Evolutionary conservation across 2,113 vertebrate species (phyloP).

Genomic region (Sprattus sprattus): DNA sequence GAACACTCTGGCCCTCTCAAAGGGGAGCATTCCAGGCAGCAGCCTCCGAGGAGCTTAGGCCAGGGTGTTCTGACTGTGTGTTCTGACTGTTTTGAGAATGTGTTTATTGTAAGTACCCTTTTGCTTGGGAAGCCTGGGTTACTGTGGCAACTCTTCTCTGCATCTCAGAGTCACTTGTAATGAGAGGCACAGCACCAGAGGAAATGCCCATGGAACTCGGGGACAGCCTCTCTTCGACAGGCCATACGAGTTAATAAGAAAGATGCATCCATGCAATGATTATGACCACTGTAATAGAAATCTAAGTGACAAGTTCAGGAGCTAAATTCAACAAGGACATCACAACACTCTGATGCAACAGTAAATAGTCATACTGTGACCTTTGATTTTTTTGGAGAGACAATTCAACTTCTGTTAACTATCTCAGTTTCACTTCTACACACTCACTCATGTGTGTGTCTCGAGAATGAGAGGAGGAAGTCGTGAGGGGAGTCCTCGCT

Average conservation of each 20-base stretch:
- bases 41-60: not conserved
- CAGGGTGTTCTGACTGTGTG: not conserved
- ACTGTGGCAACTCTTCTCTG: too few species aligned
- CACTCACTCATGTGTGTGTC: constrained; percentile 52
- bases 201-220: not conserved
- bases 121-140: not conserved
- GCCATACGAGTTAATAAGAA: not conserved
- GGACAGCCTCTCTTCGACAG: not conserved
- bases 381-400: not conserved
- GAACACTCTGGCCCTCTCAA: not conserved
- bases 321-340: not conserved
- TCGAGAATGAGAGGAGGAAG: constrained; percentile 66
- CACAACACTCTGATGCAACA: not conserved
- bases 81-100: not conserved
- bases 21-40: not conserved
- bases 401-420: constrained; percentile 15
- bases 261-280: not conserved
- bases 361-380: not conserved
- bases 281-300: not conserved
- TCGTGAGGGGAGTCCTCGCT: constrained; percentile 63
- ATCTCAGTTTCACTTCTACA: constrained; percentile 66
- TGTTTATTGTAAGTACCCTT: not conserved
- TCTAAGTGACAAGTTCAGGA: not conserved
- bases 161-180: too few species aligned
- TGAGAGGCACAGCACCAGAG: too few species aligned